Evolutionary conservation across 2,113 vertebrate species (phyloP).

Genomic region (Percina caprodes): DNA sequence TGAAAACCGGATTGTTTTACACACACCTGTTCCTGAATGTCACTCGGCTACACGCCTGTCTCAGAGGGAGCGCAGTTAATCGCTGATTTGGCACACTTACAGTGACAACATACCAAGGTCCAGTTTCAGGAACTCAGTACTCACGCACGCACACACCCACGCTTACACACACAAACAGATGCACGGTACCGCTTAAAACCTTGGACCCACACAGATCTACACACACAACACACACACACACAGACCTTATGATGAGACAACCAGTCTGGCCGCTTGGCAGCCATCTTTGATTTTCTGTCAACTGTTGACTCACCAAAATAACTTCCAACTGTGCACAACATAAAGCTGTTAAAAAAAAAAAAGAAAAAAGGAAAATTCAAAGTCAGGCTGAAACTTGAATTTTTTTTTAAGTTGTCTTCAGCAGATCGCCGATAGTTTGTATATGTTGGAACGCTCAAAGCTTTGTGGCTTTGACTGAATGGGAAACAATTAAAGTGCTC

Average conservation of each 20-base stretch:
- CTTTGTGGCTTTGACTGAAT: constrained; percentile 67
- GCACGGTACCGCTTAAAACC: not conserved
- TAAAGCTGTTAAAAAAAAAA: not conserved
- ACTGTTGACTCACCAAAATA: constrained; percentile 44
- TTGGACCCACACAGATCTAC: not conserved
- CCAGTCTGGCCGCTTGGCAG: constrained; percentile 6
- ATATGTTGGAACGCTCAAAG: constrained; percentile 47
- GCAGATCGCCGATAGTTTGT: constrained; percentile 48
- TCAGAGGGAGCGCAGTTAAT: constrained; percentile 71
- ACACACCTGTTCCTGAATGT: constrained; percentile 72
- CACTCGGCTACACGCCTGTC: constrained; percentile 76
- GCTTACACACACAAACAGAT: not conserved
- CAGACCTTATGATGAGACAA: constrained; percentile 19
- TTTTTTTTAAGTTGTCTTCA: constrained; percentile 61
- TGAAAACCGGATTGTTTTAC: constrained; percentile 73
- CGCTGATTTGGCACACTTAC: constrained; percentile 82
- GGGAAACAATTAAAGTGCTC: constrained; percentile 70
- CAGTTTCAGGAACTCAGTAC: constrained; percentile 68
- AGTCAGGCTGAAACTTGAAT: constrained; percentile 34
- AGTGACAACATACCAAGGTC: constrained; percentile 79
- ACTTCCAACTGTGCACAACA: constrained; percentile 42
- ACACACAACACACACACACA: not conserved
- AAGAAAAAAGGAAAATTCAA: not conserved
- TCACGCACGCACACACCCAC: constrained; percentile 8
- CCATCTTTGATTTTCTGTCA: constrained; percentile 57